phyloP scores from a whole-genome alignment of 2,797 vertebrate species.

The Phylloscopus collybita region DNA sequence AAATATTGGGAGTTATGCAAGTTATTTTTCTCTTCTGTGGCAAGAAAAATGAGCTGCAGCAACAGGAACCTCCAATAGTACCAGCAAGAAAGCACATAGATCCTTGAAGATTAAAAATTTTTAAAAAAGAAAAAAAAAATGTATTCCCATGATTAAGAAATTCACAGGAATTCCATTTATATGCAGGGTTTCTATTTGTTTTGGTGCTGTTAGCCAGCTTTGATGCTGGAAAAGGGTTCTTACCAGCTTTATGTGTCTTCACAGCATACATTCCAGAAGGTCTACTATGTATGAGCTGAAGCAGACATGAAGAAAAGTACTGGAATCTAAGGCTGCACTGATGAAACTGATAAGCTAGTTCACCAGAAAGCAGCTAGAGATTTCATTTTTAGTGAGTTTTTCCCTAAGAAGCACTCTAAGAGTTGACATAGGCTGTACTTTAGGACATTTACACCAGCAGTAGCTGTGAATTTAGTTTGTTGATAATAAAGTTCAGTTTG shows the following conservation, averaged over 20 bases:
- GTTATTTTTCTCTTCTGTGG: neutral
- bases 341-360: neutral
- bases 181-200: neutral
- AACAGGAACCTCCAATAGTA: neutral
- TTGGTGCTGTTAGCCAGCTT: neutral
- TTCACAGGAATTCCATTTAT: neutral
- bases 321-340: neutral
- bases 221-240: neutral
- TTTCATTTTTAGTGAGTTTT: neutral
- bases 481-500: neutral
- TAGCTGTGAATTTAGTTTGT: neutral
- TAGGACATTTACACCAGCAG: neutral
- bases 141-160: neutral
- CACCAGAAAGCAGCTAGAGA: neutral
- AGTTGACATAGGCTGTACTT: neutral
- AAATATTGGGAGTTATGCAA: neutral
- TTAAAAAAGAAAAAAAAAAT: neutral
- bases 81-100: neutral
- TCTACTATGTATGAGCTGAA: neutral
- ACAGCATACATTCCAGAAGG: neutral
- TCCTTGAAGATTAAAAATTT: neutral
- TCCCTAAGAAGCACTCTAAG: neutral
- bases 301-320: neutral
- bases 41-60: neutral
- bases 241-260: neutral